phyloP scores from a whole-genome alignment of 1,140 invertebrate species.

The Sarcophaga bullata region DNA sequence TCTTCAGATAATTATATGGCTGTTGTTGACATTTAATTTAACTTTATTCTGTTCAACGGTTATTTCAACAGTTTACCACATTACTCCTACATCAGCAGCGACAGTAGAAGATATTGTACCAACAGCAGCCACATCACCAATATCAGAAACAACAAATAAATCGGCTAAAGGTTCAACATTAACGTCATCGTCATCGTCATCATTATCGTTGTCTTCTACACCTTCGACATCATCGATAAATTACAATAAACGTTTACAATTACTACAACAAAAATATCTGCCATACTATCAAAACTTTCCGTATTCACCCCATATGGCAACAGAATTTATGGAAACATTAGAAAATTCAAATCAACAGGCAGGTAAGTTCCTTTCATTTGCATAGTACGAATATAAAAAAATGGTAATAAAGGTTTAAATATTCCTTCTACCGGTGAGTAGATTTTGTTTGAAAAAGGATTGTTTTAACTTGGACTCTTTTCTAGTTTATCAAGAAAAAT shows the following conservation, averaged over 20 bases:
- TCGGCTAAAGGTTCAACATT: not conserved
- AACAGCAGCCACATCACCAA: not conserved
- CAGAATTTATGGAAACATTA: not conserved
- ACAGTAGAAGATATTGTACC: not conserved
- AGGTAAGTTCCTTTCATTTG: not conserved
- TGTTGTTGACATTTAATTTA: constrained; percentile 20
- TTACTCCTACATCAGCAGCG: not conserved
- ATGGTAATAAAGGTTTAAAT: too few relatives aligned
- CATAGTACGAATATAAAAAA: not conserved
- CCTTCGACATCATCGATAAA: not conserved
- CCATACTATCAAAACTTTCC: constrained; percentile 5
- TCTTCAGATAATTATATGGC: constrained; percentile 8
- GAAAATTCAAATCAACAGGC: not conserved
- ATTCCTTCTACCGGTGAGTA: too few relatives aligned
- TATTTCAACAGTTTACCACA: not conserved
- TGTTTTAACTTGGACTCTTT: too few relatives aligned
- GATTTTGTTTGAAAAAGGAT: too few relatives aligned
- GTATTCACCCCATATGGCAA: not conserved
- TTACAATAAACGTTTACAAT: constrained; percentile 18
- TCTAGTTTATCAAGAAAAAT: too few relatives aligned
- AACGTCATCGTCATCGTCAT: not conserved
- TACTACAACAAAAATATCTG: constrained; percentile 20
- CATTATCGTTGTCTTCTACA: not conserved
- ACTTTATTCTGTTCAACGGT: not conserved
- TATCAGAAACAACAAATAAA: not conserved